Evolutionary conservation across 2,797 vertebrate genomes (phyloP).

Genomic region (Crocodylus rhombifer): DNA sequence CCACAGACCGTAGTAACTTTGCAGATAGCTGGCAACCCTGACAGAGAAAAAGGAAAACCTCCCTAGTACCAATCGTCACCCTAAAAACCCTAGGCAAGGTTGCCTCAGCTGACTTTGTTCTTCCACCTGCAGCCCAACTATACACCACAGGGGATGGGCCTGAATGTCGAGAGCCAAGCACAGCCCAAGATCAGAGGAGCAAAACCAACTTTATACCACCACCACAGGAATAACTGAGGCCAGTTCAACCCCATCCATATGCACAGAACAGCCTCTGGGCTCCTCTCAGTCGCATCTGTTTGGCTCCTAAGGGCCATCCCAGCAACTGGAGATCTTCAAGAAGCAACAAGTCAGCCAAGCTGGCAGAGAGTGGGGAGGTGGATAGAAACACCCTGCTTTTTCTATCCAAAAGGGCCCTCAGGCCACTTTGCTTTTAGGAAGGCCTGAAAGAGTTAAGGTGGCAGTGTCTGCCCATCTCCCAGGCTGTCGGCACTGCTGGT

Average conservation of each 20-base stretch:
- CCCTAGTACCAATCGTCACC: not conserved
- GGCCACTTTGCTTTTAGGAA: not conserved
- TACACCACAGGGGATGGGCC: not conserved
- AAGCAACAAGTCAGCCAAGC: not conserved
- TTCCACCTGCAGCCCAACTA: not conserved
- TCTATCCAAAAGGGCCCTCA: not conserved
- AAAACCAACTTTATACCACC: not conserved
- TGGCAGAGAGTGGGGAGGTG: not conserved
- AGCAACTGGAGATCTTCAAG: not conserved
- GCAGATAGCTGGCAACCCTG: too few relatives aligned
- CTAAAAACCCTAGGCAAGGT: not conserved
- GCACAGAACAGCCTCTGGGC: not conserved
- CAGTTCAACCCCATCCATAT: not conserved
- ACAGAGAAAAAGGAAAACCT: not conserved
- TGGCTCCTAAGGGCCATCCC: not conserved
- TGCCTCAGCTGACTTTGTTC: not conserved
- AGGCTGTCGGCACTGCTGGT: constrained; percentile 8
- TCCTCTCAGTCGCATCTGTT: not conserved
- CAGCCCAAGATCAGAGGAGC: not conserved
- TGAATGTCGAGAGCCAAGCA: not conserved
- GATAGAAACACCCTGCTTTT: not conserved
- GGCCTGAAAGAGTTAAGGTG: not conserved
- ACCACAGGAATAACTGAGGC: not conserved
- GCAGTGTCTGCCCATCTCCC: not conserved
- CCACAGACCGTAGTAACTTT: too few relatives aligned